Conservation (phyloP, 2,888 invertebrate genomes). For the Hirtodrosophila cameraria region DNA sequence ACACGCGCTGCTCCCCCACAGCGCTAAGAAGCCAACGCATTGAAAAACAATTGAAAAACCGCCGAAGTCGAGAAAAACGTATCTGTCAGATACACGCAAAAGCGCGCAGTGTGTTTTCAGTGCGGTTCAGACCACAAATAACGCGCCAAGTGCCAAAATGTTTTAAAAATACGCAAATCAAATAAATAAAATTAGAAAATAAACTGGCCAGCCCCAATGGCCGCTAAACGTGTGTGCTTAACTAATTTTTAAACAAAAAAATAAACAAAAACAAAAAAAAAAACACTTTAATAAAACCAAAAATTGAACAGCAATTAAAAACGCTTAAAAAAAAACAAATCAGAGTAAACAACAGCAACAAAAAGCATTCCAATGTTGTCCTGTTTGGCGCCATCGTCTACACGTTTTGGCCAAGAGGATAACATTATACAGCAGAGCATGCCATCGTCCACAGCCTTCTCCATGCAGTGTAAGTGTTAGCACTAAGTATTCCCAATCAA, state of each 20-base stretch:
- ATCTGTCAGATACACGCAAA: slow-evolving; percentile 38
- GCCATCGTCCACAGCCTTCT: slow-evolving; percentile 84
- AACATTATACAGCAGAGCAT: slow-evolving; percentile 83
- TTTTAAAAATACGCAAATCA: slow-evolving; percentile 15
- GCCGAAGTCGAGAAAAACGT: slow-evolving; percentile 50
- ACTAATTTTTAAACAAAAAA: slow-evolving; percentile 32
- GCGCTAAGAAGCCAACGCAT: slow-evolving; percentile 52
- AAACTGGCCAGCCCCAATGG: slow-evolving; percentile 56
- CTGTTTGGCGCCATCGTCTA: slow-evolving; percentile 84
- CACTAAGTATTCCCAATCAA: slow-evolving; percentile 18
- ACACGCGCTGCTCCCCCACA: slow-evolving; percentile 81
- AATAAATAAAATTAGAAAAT: slow-evolving; percentile 1
- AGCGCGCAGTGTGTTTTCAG: slow-evolving; percentile 40
- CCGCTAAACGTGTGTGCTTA: slow-evolving; percentile 65
- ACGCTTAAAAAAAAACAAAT: slow-evolving; percentile 22
- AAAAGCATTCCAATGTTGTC: slow-evolving; percentile 85
- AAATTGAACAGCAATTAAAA: slow-evolving; percentile 12
- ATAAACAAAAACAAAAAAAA: slow-evolving; percentile 17
- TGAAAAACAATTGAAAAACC: slow-evolving; percentile 45
- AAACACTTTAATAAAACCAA: slow-evolving; percentile 3
- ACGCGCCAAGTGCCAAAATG: slow-evolving; percentile 32
- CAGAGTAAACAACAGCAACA: slow-evolving; percentile 11
- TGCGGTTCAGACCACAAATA: slow-evolving; percentile 19
- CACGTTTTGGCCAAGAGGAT: slow-evolving; percentile 85
- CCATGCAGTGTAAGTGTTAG: slow-evolving; percentile 85